Evolutionary conservation across 1,140 invertebrate genomes (phyloP), one percentile per base, ranked within the genome.

Genomic region (Luehdorfia chinensis): DNA sequence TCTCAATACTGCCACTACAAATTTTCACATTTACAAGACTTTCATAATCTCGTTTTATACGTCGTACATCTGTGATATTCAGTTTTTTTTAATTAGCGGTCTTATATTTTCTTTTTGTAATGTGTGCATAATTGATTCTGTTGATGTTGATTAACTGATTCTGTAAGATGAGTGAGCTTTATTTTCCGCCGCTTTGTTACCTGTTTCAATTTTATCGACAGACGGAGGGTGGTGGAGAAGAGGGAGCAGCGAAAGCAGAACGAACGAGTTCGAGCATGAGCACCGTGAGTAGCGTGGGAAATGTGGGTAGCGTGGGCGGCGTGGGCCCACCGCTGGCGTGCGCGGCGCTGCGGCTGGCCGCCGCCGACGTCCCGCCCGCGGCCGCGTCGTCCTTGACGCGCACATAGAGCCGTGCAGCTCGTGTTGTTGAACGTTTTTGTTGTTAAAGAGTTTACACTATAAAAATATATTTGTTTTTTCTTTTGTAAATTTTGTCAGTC

Each of bases 281-380:
- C 32, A n/a, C 13, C 7, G 21, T 11, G 25, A n/a, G 30, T 28
- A 36, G 11, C n/a, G 14, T 11, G 31, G 6, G 19, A 23, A n/a
- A 16, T 4, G 21, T 11, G 25, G 12, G 30, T 28, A 36, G 11
- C n/a, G 6, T 30, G 32, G 21, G 27, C 47, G 39, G 16, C 2
- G 11, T 39, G 31, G 34, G 50, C 31, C 46, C 50, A 9, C 67
- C 68, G 47, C 63, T 65, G 19, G 61, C 66, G 13, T 59, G 62
- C 57, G 64, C 70, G 12, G 66, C 71, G 55, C 60, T 75, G 56
- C 66, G 75, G n/a, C 65, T 78, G 4, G 72, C 71, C 34, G 68
- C 66, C 33, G 57, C 58, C 46, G 58, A 55, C 27, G 36, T 54
- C 32, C 27, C 49, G 25, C 36, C 59, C 27, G 7, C 48, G 27